Percentiles rank a stretch among this genome's conserved stretches.
Conservation (phyloP, 1,140 invertebrate genomes). For the Reticulitermes speratus region DNA sequence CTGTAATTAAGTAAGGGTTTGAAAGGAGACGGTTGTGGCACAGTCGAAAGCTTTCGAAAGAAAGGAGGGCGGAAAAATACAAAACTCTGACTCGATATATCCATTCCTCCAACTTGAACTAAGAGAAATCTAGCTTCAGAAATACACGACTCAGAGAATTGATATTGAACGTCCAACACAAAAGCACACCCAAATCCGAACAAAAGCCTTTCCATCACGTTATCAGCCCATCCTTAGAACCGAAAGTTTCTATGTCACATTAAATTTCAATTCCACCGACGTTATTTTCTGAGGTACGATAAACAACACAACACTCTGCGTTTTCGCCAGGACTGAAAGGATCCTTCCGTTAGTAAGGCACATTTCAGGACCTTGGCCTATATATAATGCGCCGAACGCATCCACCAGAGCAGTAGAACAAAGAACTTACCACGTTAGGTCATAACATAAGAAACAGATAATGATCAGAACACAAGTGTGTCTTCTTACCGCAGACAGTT, state of each 20-base stretch:
- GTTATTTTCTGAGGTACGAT: background rate
- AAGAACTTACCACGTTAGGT: background rate
- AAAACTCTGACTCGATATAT: too few relatives aligned
- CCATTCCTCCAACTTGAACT: too few relatives aligned
- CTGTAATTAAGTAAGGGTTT: too few relatives aligned
- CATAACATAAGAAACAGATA: background rate
- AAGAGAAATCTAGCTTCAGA: too few relatives aligned
- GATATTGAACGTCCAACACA: too few relatives aligned
- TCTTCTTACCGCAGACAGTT: background rate
- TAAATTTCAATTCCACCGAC: background rate
- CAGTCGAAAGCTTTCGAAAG: too few relatives aligned
- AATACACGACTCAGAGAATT: too few relatives aligned
- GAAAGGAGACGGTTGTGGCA: too few relatives aligned
- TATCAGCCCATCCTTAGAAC: too few relatives aligned
- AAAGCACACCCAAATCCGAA: too few relatives aligned
- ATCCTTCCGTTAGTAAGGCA: background rate
- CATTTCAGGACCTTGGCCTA: background rate
- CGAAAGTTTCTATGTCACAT: background rate
- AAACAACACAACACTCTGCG: background rate
- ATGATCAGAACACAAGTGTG: background rate
- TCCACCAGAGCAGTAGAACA: background rate
- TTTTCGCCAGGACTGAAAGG: background rate
- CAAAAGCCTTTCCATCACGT: too few relatives aligned
- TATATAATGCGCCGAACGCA: background rate
- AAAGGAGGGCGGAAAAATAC: too few relatives aligned